phyloP scores from a whole-genome alignment of 2,888 invertebrate species.

The Anoplius nigerrimus region DNA sequence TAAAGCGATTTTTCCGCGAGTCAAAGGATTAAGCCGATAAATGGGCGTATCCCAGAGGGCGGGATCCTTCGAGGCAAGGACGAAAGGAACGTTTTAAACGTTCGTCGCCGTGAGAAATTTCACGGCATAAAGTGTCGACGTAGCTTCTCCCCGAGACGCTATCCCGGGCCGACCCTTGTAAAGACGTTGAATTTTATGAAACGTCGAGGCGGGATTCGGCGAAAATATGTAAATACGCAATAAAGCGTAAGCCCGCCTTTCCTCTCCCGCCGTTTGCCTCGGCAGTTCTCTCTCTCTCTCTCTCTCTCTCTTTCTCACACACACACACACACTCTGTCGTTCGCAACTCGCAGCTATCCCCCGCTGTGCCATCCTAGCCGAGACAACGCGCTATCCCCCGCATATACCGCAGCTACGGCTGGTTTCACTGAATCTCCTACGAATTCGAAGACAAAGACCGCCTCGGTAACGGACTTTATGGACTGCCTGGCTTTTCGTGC shows the following conservation, averaged over 20 bases:
- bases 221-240: constrained; percentile 62
- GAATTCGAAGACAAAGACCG: constrained; percentile 33
- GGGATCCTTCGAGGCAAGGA: constrained; percentile 1
- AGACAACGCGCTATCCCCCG: constrained; percentile 23
- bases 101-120: constrained; percentile 54
- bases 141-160: constrained; percentile 44
- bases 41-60: neutral
- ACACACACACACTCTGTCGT: neutral
- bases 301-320: neutral
- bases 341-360: neutral
- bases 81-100: constrained; percentile 35
- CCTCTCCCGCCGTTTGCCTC: constrained; percentile 4
- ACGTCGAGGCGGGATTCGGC: constrained; percentile 52
- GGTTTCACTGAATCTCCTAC: constrained; percentile 29
- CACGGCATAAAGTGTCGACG: constrained; percentile 57
- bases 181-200: constrained; percentile 63
- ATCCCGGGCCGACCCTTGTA: constrained; percentile 47
- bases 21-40: too few species aligned
- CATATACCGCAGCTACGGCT: constrained; percentile 2
- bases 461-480: constrained; percentile 29
- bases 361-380: too few species aligned
- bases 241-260: constrained; percentile 52
- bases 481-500: constrained; percentile 21
- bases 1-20: too few species aligned
- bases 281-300: neutral